Conservation (phyloP, 35 echinoderm and acorn worm genomes). For the Heliocidaris erythrogramma region DNA sequence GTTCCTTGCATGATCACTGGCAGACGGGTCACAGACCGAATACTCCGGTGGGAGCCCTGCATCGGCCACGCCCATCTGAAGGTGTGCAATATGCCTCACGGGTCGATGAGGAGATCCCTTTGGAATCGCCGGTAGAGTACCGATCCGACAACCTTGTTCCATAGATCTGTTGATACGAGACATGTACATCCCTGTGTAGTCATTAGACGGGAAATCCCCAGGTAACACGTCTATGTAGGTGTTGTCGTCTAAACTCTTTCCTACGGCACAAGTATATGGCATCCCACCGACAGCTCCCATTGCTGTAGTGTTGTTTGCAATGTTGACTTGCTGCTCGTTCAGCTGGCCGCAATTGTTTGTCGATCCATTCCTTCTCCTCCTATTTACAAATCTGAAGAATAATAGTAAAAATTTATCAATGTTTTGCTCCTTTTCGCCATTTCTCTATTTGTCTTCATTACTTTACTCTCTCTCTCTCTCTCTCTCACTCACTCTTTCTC, state of each 20-base stretch:
- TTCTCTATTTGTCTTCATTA: neutral
- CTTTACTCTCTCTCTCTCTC: neutral
- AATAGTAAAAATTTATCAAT: neutral
- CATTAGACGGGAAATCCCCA: neutral
- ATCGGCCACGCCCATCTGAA: no score
- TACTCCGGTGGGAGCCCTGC: neutral
- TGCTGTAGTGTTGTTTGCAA: neutral
- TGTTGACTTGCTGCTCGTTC: neutral
- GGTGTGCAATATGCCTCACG: no score
- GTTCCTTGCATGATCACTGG: neutral
- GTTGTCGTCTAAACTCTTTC: neutral
- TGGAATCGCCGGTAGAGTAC: neutral
- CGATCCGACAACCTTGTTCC: neutral
- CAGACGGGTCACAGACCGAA: neutral
- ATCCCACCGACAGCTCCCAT: neutral
- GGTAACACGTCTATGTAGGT: neutral
- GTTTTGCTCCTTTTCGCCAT: neutral
- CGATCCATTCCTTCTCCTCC: neutral
- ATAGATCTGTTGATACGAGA: neutral
- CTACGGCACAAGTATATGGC: neutral
- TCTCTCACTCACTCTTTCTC: no score
- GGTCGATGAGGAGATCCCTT: neutral
- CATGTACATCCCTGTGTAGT: neutral
- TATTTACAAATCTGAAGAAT: neutral
- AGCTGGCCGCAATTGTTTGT: neutral